These are phyloP conservation scores for Alouatta caraya DNA, from an alignment of 2,797 vertebrate species.

Conservation along the genomic window DNA sequence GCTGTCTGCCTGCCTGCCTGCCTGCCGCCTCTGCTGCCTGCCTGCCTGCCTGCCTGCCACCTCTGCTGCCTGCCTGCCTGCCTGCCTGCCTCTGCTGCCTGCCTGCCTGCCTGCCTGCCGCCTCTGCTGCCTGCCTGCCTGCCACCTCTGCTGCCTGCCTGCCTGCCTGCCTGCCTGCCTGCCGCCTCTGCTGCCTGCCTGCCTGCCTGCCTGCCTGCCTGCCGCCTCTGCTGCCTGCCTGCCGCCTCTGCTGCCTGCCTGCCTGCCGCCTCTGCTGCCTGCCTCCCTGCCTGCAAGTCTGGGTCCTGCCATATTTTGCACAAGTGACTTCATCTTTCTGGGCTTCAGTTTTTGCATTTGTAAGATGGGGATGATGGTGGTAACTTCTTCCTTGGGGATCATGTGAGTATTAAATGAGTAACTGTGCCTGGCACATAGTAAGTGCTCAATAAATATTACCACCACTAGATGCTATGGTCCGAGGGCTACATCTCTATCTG, in stretches of 20 bases:
- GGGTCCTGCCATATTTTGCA: neutral
- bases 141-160: neutral
- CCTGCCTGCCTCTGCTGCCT: neutral
- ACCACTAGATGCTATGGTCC: neutral
- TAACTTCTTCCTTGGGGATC: neutral
- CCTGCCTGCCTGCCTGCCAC: neutral
- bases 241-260: too few species aligned
- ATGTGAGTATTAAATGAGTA: neutral
- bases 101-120: rapidly evolving
- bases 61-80: neutral
- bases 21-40: too few species aligned
- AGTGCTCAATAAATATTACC: neutral
- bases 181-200: neutral
- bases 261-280: neutral
- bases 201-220: neutral
- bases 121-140: neutral
- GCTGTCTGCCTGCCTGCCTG: neutral
- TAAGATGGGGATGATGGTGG: too few species aligned
- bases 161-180: neutral
- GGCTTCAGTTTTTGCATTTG: neutral
- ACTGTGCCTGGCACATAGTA: neutral
- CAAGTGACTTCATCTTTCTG: neutral
- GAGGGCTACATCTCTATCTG: neutral
- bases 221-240: neutral
- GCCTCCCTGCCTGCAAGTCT: neutral